phyloP scores from a whole-genome alignment of 2,888 invertebrate species.

The Nomada flava region DNA sequence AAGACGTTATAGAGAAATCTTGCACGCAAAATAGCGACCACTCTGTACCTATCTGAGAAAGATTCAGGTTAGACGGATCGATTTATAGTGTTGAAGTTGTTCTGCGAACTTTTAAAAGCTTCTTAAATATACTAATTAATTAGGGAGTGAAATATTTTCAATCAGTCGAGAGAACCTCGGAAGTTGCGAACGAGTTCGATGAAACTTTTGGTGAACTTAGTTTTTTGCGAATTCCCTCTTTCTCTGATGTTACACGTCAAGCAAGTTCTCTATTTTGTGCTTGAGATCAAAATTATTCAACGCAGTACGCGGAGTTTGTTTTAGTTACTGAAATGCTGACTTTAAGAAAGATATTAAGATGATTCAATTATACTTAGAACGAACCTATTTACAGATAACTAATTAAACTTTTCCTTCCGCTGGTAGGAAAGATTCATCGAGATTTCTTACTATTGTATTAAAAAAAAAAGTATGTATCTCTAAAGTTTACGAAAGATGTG shows the following conservation, averaged over 20 bases:
- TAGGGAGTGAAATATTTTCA: slow-evolving; percentile 10
- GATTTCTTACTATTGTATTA: no score
- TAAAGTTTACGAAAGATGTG: no score
- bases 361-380: not conserved
- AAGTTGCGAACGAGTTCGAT: slow-evolving; percentile 9
- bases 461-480: no score
- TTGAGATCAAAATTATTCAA: not conserved
- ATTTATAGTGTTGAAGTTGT: not conserved
- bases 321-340: not conserved
- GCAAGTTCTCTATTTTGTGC: not conserved
- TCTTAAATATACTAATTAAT: slow-evolving; percentile 8
- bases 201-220: slow-evolving; percentile 17
- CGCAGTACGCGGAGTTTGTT: not conserved
- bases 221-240: not conserved
- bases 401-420: no score
- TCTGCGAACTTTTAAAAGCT: not conserved
- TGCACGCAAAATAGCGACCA: not conserved
- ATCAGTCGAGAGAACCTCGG: not conserved
- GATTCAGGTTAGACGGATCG: not conserved
- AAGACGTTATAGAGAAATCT: not conserved
- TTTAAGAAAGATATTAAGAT: not conserved
- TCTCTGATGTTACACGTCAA: slow-evolving; percentile 1
- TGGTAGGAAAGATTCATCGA: no score
- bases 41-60: no score
- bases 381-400: no score